These are phyloP conservation scores for Catharus ustulatus DNA, from an alignment of 2,797 vertebrate species.

Conservation along the genomic window DNA sequence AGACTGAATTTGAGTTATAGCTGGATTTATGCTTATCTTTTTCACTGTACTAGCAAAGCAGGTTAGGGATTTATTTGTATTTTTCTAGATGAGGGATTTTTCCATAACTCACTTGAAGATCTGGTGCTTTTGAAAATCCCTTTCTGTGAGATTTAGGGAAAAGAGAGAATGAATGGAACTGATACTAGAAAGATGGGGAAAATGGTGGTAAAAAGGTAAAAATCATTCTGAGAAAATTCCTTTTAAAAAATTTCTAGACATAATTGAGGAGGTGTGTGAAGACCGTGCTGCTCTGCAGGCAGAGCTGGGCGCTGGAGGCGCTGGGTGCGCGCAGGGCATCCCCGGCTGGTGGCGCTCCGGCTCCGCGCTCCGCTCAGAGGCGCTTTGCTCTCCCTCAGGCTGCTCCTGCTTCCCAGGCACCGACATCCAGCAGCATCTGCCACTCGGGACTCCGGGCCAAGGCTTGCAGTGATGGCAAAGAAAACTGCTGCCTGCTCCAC, in stretches of 20 bases:
- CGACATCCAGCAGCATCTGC: not conserved
- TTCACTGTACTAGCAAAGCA: not conserved
- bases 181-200: not conserved
- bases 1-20: not conserved
- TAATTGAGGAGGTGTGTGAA: not conserved
- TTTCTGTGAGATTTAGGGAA: not conserved
- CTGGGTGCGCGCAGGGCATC: not conserved
- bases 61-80: not conserved
- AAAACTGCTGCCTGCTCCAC: not conserved
- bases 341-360: not conserved
- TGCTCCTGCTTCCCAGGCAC: not conserved
- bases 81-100: constrained; percentile 6
- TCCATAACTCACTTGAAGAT: not conserved
- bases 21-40: not conserved
- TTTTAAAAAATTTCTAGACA: not conserved
- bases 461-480: not conserved
- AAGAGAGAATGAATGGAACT: not conserved
- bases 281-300: not conserved
- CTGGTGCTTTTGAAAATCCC: not conserved
- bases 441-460: not conserved
- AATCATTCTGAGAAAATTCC: not conserved
- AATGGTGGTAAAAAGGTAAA: not conserved
- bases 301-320: not conserved
- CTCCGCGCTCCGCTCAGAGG: not conserved
- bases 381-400: not conserved